Conservation (phyloP, 2,888 invertebrate genomes). For the Melanostoma mellinum region DNA sequence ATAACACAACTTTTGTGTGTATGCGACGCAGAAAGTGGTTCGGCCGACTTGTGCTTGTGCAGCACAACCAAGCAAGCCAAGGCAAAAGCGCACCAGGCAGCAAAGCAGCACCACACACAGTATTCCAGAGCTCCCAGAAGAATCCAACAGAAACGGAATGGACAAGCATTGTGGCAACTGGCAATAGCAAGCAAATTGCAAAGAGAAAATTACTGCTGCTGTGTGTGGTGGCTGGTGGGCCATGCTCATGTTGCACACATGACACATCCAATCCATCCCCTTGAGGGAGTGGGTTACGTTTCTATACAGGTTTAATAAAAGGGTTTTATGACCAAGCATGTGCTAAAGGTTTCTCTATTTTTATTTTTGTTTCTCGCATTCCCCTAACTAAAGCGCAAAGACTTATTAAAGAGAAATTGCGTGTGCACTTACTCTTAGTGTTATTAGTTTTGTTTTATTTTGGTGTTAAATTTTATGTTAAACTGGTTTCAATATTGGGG, state of each 20-base stretch:
- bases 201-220: constrained; percentile 54
- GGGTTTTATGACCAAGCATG: constrained; percentile 55
- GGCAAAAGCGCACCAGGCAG: constrained; percentile 21
- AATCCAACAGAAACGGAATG: constrained; percentile 34
- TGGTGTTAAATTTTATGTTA: constrained; percentile 9
- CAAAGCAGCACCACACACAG: constrained; percentile 41
- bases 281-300: constrained; percentile 67
- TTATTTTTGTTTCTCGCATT: constrained; percentile 41
- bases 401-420: constrained; percentile 50
- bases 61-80: constrained; percentile 26
- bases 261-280: constrained; percentile 59
- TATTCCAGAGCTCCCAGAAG: constrained; percentile 38
- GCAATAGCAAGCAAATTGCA: constrained; percentile 33
- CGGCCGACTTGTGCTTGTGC: constrained; percentile 60
- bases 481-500: constrained; percentile 66
- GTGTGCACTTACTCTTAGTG: constrained; percentile 19
- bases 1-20: constrained; percentile 56
- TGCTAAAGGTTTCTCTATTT: constrained; percentile 47
- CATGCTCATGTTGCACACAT: constrained; percentile 50
- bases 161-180: too few species aligned
- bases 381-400: background rate
- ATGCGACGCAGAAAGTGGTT: constrained; percentile 66
- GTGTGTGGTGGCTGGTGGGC: constrained; percentile 3
- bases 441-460: constrained; percentile 7
- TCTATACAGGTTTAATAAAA: constrained; percentile 52